Evolutionary conservation across 2,113 vertebrate genomes (phyloP).

Genomic region (Helogale parvula): DNA sequence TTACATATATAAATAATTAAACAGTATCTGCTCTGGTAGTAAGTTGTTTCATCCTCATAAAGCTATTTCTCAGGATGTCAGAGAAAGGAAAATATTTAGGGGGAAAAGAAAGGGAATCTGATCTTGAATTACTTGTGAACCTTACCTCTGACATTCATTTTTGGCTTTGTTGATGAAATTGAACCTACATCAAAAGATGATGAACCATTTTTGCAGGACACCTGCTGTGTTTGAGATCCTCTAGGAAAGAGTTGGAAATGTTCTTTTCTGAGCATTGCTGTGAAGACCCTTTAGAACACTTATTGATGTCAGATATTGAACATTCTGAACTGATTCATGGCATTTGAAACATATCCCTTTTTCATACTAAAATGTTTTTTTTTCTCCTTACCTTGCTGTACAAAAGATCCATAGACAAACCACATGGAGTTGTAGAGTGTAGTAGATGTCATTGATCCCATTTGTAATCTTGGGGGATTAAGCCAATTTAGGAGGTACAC

Average conservation of each 20-base stretch:
- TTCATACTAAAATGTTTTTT: not conserved
- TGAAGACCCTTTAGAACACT: not conserved
- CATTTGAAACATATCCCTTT: not conserved
- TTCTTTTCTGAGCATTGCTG: not conserved
- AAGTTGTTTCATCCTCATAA: not conserved
- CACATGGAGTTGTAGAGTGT: conserved; percentile 99
- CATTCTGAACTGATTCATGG: not conserved
- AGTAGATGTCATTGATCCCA: conserved; percentile 97
- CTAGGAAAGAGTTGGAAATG: not conserved
- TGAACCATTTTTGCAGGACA: not conserved
- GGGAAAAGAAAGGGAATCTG: conserved; percentile 19
- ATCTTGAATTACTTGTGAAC: conserved; percentile 3
- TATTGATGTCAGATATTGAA: not conserved
- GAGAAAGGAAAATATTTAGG: not conserved
- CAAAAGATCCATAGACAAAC: conserved; percentile 99
- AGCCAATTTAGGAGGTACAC: conserved; percentile 99
- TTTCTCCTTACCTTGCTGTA: conserved; percentile 95
- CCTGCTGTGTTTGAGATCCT: not conserved
- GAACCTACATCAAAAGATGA: conserved; percentile 58
- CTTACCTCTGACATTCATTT: conserved; percentile 23
- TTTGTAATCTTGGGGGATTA: conserved; percentile 96
- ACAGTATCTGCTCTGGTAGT: not conserved
- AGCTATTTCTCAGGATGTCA: conserved; percentile 7
- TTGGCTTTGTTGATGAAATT: conserved; percentile 56
- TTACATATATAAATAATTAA: conserved; percentile 44